Base-by-base conservation (phyloP, 92 coral and sea anemone species). In the Phymanthus crucifer region DNA sequence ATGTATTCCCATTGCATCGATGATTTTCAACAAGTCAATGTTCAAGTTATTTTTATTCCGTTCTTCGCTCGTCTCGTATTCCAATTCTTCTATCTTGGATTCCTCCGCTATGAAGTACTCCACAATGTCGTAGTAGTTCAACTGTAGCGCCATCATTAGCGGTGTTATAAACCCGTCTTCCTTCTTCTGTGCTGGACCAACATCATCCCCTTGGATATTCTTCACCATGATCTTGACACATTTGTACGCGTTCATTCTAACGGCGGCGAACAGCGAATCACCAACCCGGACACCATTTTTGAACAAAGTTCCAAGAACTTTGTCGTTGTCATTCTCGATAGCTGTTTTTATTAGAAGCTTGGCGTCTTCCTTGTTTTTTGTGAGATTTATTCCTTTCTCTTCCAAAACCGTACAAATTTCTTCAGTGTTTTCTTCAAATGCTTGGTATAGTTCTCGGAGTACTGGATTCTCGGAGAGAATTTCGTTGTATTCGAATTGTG, bases 211-310 rank as follows among this genome's bases (percentile, higher is more conserved):
- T 75, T 40, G 65, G 33, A 34, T 52, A 71, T 32, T 71, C 38
- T 32, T 47, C 82, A 3, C 86, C n/a, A 0, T n/a, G n/a, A n/a
- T n/a, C n/a, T n/a, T n/a, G n/a, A n/a, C n/a, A n/a, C n/a, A n/a
- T n/a, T n/a, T n/a, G n/a, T n/a, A n/a, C n/a, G n/a, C n/a, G n/a
- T n/a, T n/a, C n/a, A n/a, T n/a, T n/a, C n/a, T n/a, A n/a, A 90
- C 97, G 1, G 94, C 89, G 2, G 91, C 81, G 36, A 92, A 85
- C 27, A 92, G 79, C 38, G 91, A 86, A 0, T 75, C 82, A 17
- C 91, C 91, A 40, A 92, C 56, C 33, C 80, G 73, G 4, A 89
- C 90, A 27, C 85, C 85, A 32, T 92, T 76, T 8, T 66, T 56
- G 57, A 81, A 23, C 38, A 81, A 66, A 11, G n/a, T n/a, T n/a